Conservation (phyloP, 1,140 invertebrate species). For the Apocrypta bakeri region DNA sequence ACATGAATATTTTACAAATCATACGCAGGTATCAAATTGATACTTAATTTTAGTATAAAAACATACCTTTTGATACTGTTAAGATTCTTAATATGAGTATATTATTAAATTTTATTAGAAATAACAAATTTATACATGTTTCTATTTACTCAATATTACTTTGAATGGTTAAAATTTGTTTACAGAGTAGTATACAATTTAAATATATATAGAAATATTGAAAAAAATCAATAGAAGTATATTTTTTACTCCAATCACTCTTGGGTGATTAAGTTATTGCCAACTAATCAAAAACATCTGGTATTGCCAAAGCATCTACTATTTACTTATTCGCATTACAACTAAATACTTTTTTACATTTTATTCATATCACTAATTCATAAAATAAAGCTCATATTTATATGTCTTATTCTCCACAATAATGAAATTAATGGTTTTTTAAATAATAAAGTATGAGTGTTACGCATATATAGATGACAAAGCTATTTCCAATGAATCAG, state of each 20-base stretch:
- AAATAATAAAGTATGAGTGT: conserved; percentile 19
- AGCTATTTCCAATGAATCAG: conserved; percentile 1
- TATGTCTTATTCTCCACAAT: not conserved
- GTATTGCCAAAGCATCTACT: not conserved
- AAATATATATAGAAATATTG: not conserved
- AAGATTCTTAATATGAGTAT: not conserved
- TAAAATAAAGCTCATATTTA: conserved; percentile 10
- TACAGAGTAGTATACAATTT: not conserved
- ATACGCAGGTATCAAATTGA: not conserved
- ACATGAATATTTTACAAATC: not conserved
- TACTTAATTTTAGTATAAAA: not conserved
- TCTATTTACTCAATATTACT: not conserved
- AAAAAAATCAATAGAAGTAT: not conserved
- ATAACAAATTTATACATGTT: not conserved
- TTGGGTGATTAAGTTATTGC: not conserved
- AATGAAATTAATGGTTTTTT: conserved; percentile 7
- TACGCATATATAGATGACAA: not conserved
- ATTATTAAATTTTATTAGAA: not conserved
- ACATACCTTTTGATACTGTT: conserved; percentile 2
- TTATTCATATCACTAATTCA: not conserved
- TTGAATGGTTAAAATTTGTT: not conserved
- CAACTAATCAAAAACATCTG: not conserved
- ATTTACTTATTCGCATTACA: conserved; percentile 8
- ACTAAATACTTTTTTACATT: not conserved
- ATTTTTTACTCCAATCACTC: not conserved